Conservation (phyloP, 2,888 invertebrate genomes). For the Odontocolon sp. region DNA sequence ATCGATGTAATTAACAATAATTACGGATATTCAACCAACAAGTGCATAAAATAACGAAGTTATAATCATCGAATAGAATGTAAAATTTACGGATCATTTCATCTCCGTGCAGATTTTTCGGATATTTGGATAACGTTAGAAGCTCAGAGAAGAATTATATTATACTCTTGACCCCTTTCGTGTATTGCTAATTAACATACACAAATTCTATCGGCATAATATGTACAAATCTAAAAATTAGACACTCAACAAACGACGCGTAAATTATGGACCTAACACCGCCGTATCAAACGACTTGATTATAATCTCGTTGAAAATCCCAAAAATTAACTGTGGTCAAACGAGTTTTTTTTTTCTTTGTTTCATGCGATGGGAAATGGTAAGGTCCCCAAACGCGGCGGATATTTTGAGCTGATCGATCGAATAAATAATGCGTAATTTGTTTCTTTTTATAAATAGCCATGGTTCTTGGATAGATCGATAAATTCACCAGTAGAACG, state of each 20-base stretch:
- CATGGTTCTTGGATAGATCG: slow-evolving; percentile 8
- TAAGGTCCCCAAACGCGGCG: slow-evolving; percentile 48
- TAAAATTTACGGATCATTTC: too few species aligned
- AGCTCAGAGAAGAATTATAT: not conserved
- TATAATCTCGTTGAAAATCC: slow-evolving; percentile 15
- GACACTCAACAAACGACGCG: slow-evolving; percentile 37
- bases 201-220: slow-evolving; percentile 50
- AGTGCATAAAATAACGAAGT: too few species aligned
- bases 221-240: slow-evolving; percentile 58
- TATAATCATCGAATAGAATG: too few species aligned
- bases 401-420: slow-evolving; percentile 33
- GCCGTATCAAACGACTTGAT: slow-evolving; percentile 14
- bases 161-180: slow-evolving; percentile 13
- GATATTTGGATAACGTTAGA: too few species aligned
- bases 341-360: slow-evolving; percentile 18
- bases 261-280: slow-evolving; percentile 32
- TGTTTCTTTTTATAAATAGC: slow-evolving; percentile 12
- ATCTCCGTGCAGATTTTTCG: too few species aligned
- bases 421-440: slow-evolving; percentile 48
- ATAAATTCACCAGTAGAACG: slow-evolving; percentile 78
- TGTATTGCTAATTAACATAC: slow-evolving; percentile 46
- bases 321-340: slow-evolving; percentile 8
- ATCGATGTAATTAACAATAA: too few species aligned
- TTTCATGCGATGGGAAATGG: slow-evolving; percentile 23
- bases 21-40: too few species aligned